Percentiles rank a stretch among this genome's conserved stretches.
Conservation (phyloP, 2,888 invertebrate species). For the Chrysolina oricalcia region DNA sequence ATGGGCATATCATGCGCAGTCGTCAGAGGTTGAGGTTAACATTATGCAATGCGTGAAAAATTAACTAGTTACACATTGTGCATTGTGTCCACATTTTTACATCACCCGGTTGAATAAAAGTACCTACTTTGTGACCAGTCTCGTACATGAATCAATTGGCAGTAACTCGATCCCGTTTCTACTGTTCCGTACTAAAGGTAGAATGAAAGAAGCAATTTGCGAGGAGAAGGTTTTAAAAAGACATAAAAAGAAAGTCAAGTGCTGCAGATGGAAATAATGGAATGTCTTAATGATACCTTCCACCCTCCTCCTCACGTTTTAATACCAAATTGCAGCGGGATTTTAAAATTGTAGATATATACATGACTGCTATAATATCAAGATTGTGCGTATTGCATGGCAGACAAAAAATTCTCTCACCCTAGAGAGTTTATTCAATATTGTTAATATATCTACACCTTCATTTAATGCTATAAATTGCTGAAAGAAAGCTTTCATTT, state of each 20-base stretch:
- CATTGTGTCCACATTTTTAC: no score
- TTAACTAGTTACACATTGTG: no score
- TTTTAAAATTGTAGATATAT: constrained; percentile 71
- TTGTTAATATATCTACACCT: constrained; percentile 70
- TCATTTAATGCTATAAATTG: constrained; percentile 64
- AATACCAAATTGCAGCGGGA: constrained; percentile 68
- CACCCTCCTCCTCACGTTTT: constrained; percentile 65
- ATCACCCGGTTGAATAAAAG: no score
- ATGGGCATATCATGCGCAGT: no score
- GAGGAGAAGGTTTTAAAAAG: constrained; percentile 61
- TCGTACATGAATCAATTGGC: constrained; percentile 5
- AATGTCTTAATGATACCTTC: constrained; percentile 70
- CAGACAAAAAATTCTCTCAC: constrained; percentile 25
- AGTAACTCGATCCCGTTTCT: constrained; percentile 30
- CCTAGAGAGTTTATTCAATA: constrained; percentile 59
- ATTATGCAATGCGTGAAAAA: no score
- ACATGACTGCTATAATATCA: constrained; percentile 69
- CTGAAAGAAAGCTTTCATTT: constrained; percentile 65
- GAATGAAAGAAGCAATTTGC: constrained; percentile 50
- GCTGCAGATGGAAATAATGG: constrained; percentile 72
- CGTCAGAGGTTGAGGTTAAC: no score
- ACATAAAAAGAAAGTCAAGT: constrained; percentile 69
- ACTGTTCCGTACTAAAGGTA: constrained; percentile 49
- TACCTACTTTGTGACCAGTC: not conserved
- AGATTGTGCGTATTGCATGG: constrained; percentile 68